A percentile compares a stretch with the other conserved stretches of the same genome.
These are phyloP conservation scores for Montipora sp. DNA, from an alignment of 64 coral and sea anemone species.

Conservation along the genomic window DNA sequence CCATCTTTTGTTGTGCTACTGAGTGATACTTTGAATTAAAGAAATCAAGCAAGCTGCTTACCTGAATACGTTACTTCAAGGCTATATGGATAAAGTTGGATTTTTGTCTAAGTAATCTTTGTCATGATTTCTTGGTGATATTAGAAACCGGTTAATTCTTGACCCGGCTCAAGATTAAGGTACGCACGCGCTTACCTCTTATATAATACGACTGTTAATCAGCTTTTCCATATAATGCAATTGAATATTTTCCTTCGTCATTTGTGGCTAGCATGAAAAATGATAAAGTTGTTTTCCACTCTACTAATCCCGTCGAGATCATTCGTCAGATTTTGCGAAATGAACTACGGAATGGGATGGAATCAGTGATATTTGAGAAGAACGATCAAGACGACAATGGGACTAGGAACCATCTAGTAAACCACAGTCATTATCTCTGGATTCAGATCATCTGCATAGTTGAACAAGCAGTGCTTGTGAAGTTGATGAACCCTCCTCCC, in stretches of 20 bases:
- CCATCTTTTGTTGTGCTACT: neutral
- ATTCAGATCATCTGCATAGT: neutral
- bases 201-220: neutral
- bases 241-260: neutral
- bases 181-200: neutral
- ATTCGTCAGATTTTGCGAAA: too few species aligned
- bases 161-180: neutral
- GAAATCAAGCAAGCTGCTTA: neutral
- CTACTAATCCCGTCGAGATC: neutral
- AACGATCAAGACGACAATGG: neutral
- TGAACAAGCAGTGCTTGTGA: too few species aligned
- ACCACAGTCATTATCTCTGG: neutral
- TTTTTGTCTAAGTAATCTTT: neutral
- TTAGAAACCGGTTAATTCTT: neutral
- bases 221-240: neutral
- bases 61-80: neutral
- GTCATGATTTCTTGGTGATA: neutral
- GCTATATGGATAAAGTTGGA: neutral
- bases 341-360: too few species aligned
- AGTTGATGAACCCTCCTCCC: neutral
- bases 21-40: neutral
- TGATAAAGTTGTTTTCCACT: neutral
- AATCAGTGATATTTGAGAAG: too few species aligned
- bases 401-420: neutral
- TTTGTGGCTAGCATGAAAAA: neutral